Conservation (phyloP, 2,113 vertebrate genomes). For the Dromiciops gliroides region DNA sequence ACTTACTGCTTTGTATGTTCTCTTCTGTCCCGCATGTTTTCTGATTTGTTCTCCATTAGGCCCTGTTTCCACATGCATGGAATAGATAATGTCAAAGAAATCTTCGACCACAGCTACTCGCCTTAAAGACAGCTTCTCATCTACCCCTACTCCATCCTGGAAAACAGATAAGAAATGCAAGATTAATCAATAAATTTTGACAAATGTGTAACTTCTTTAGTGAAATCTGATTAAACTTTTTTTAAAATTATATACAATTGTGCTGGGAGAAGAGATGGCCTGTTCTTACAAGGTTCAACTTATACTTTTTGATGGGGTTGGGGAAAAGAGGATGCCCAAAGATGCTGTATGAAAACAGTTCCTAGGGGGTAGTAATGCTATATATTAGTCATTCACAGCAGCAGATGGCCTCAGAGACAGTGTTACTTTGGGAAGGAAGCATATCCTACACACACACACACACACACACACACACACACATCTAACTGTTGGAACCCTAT, state of each 20-base stretch:
- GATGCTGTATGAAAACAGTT: neutral
- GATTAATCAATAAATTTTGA: conserved; percentile 57
- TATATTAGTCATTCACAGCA: neutral
- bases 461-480: too few species aligned
- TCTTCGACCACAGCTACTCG: conserved; percentile 90
- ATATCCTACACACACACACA: neutral
- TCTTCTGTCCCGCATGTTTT: conserved; percentile 91
- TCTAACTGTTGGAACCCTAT: neutral
- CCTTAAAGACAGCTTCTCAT: conserved; percentile 89
- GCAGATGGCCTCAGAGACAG: neutral
- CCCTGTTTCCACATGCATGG: conserved; percentile 91
- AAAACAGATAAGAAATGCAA: conserved; percentile 60
- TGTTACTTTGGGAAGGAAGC: neutral
- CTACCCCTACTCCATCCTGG: conserved; percentile 89
- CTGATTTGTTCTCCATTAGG: conserved; percentile 91
- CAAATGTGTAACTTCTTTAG: conserved; percentile 19
- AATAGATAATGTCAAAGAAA: conserved; percentile 93
- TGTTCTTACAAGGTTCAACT: too few species aligned
- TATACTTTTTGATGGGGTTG: too few species aligned
- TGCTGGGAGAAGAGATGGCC: neutral
- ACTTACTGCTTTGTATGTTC: conserved; percentile 92
- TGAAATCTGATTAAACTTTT: conserved; percentile 42
- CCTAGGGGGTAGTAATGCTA: neutral
- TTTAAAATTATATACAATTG: conserved; percentile 6
- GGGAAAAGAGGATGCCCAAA: neutral